phyloP scores from a whole-genome alignment of 2,113 vertebrate species.

The Reinhardtius hippoglossoides region DNA sequence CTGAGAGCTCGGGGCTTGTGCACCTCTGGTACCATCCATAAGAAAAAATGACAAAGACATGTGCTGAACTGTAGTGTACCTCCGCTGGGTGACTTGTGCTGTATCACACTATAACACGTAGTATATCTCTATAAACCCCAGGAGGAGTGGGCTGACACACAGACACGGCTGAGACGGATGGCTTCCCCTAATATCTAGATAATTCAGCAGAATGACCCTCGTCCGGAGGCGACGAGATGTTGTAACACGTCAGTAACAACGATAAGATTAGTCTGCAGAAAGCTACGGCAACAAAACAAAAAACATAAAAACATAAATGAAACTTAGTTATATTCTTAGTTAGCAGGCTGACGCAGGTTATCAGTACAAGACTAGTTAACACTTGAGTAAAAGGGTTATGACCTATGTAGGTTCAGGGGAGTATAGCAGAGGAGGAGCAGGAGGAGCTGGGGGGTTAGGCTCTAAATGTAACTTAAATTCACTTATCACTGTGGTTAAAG shows the following conservation, averaged over 20 bases:
- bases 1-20: constrained; percentile 25
- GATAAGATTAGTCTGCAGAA: constrained; percentile 42
- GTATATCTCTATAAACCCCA: constrained; percentile 9
- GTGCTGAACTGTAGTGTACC: constrained; percentile 17
- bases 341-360: neutral
- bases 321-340: constrained; percentile 30
- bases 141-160: constrained; percentile 36
- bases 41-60: constrained; percentile 1
- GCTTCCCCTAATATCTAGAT: constrained; percentile 36
- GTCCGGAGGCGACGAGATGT: constrained; percentile 17
- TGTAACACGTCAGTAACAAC: constrained; percentile 46
- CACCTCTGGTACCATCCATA: neutral
- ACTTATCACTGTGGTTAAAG: constrained; percentile 70
- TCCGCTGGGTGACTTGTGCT: constrained; percentile 47
- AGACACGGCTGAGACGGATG: constrained; percentile 36
- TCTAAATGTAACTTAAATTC: constrained; percentile 62
- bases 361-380: constrained; percentile 52
- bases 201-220: constrained; percentile 4
- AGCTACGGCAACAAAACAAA: constrained; percentile 53
- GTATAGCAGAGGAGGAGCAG: constrained; percentile 27
- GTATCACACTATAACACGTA: constrained; percentile 30
- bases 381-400: constrained; percentile 44
- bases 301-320: constrained; percentile 46
- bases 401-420: constrained; percentile 20
- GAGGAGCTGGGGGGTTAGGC: constrained; percentile 2